Percentiles rank a stretch among this genome's conserved stretches.
Evolutionary conservation across 2,113 vertebrate genomes (phyloP).

Genomic region (Rhipidura dahli): DNA sequence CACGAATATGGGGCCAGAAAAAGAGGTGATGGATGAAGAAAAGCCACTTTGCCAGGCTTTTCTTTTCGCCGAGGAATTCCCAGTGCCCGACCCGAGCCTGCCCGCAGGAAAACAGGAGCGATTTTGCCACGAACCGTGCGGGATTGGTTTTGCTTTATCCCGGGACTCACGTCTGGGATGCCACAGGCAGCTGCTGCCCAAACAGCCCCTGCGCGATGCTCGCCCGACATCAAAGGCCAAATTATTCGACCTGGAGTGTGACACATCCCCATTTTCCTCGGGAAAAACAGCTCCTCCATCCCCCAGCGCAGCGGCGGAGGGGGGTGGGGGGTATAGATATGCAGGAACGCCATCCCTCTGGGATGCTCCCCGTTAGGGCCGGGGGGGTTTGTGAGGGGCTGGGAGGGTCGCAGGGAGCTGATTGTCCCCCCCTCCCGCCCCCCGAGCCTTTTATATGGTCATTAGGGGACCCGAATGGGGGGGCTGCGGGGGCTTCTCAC

Average conservation of each 20-base stretch:
- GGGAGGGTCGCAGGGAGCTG: neutral
- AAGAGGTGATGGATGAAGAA: neutral
- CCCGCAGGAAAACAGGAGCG: neutral
- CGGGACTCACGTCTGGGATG: neutral
- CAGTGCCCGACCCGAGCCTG: too few species aligned
- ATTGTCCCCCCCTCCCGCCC: too few species aligned
- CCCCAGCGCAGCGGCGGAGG: neutral
- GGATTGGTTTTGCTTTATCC: neutral
- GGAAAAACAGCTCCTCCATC: neutral
- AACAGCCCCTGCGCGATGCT: neutral
- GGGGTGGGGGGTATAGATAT: neutral
- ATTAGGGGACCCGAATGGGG: constrained; percentile 67
- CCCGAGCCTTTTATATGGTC: constrained; percentile 83
- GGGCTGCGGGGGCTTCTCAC: constrained; percentile 63
- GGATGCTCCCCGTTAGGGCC: neutral
- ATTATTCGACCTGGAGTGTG: neutral
- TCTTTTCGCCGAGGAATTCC: neutral
- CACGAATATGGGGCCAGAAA: fast-evolving
- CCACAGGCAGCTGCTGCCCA: neutral
- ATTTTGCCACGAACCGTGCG: neutral
- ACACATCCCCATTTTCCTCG: neutral
- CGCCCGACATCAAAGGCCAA: constrained; percentile 41
- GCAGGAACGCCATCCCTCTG: neutral
- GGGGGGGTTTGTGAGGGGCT: neutral
- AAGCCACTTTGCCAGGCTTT: neutral